phyloP scores from a whole-genome alignment of 2,797 vertebrate genomes.

The Lepus oiostolus region DNA sequence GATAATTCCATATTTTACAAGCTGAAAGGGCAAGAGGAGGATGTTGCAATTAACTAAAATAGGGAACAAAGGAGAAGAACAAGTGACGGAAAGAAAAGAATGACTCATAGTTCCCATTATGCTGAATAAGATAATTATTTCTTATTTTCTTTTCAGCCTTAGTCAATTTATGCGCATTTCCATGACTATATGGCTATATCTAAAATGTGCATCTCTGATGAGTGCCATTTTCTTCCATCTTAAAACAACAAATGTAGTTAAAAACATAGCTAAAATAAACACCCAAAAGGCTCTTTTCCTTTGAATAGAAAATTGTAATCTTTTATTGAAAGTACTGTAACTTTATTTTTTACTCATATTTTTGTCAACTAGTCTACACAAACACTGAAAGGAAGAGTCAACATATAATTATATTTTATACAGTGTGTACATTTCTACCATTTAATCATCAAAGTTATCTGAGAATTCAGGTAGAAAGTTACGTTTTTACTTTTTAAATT shows the following conservation, averaged over 20 bases:
- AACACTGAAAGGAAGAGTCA: neutral
- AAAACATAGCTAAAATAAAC: conserved; percentile 44
- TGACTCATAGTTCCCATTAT: conserved; percentile 34
- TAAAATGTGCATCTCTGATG: conserved; percentile 60
- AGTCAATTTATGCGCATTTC: conserved; percentile 45
- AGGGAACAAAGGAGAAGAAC: neutral
- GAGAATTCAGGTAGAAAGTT: neutral
- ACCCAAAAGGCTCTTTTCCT: neutral
- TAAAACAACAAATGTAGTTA: conserved; percentile 31
- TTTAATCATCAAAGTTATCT: neutral
- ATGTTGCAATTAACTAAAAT: conserved; percentile 13
- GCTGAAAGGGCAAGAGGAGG: neutral
- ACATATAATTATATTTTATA: neutral
- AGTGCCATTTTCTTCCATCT: conserved; percentile 21
- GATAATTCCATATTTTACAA: conserved; percentile 19
- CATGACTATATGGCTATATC: neutral
- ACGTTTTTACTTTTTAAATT: neutral
- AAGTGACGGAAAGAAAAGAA: neutral
- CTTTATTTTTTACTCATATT: conserved; percentile 37
- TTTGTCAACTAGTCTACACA: neutral
- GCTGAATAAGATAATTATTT: conserved; percentile 18
- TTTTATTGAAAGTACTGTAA: conserved; percentile 31
- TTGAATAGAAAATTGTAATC: conserved; percentile 36
- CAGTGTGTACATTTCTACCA: neutral
- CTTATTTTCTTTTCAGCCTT: conserved; percentile 40